phyloP scores from a whole-genome alignment of 2,888 invertebrate species.

The Galeopsomyia nigrocyanea region DNA sequence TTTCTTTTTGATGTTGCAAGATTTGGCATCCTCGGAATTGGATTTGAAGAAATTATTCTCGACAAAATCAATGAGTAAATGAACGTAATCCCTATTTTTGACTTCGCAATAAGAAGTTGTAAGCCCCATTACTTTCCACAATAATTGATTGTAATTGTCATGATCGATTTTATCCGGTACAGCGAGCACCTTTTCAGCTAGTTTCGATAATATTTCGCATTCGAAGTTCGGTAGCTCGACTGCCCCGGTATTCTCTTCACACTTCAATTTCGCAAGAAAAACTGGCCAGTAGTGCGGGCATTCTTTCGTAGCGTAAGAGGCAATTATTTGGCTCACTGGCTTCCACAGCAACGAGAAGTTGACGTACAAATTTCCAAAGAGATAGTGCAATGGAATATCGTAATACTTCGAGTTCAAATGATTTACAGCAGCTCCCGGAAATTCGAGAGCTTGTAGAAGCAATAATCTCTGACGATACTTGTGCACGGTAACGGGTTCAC shows the following conservation, averaged over 20 bases:
- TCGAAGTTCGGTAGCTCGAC: slow-evolving; percentile 58
- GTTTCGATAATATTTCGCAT: slow-evolving; percentile 54
- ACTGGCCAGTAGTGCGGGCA: slow-evolving; percentile 80
- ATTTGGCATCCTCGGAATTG: slow-evolving; percentile 72
- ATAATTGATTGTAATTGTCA: slow-evolving; percentile 80
- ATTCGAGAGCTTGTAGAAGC: slow-evolving; percentile 80
- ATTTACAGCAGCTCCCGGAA: slow-evolving; percentile 65
- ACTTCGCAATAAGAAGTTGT: slow-evolving; percentile 84
- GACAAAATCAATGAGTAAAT: slow-evolving; percentile 85
- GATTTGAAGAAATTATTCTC: slow-evolving; percentile 76
- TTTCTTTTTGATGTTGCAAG: slow-evolving; percentile 71
- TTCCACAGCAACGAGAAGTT: slow-evolving; percentile 94
- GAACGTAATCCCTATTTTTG: slow-evolving; percentile 84
- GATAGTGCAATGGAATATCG: slow-evolving; percentile 80
- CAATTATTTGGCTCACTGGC: slow-evolving; percentile 82
- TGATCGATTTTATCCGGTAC: slow-evolving; percentile 77
- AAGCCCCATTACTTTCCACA: slow-evolving; percentile 84
- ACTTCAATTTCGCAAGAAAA: slow-evolving; percentile 73
- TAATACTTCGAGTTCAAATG: slow-evolving; percentile 73
- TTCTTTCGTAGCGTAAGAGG: slow-evolving; percentile 75
- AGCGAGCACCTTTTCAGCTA: slow-evolving; percentile 58
- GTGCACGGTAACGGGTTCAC: slow-evolving; percentile 79
- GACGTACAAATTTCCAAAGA: slow-evolving; percentile 85
- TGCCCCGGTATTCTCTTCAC: slow-evolving; percentile 51
- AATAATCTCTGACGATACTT: slow-evolving; percentile 85